Conservation (phyloP, 2,797 vertebrate genomes). For the Xerus rutilus region DNA sequence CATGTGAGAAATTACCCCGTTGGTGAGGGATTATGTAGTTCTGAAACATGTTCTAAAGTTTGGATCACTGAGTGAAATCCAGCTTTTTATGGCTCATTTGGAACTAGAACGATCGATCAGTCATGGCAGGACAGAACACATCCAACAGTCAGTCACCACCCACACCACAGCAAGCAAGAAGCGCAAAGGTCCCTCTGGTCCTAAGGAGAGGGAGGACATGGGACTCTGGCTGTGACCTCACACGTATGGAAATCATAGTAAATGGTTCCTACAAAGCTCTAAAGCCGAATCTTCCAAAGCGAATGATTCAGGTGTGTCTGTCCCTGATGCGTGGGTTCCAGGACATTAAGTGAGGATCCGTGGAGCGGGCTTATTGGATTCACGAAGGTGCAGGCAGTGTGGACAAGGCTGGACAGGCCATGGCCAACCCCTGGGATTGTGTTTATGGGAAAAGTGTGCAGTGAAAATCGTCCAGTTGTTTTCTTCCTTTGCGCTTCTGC, state of each 20-base stretch:
- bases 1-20: not conserved
- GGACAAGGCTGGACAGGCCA: not conserved
- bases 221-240: not conserved
- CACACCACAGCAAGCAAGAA: too few relatives aligned
- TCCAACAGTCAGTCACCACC: not conserved
- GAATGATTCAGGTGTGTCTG: not conserved
- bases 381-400: not conserved
- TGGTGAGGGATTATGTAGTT: not conserved
- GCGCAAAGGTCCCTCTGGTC: not conserved
- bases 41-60: constrained; percentile 9
- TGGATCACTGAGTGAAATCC: not conserved
- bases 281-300: not conserved
- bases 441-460: not conserved
- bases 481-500: not conserved
- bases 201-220: not conserved
- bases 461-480: not conserved
- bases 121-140: not conserved
- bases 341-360: not conserved
- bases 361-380: not conserved
- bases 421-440: not conserved
- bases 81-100: not conserved
- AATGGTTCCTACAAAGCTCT: not conserved
- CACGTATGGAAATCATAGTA: not conserved
- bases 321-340: not conserved
- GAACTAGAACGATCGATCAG: not conserved